Evolutionary conservation across 2,113 vertebrate genomes (phyloP).

Genomic region (Indicator indicator): DNA sequence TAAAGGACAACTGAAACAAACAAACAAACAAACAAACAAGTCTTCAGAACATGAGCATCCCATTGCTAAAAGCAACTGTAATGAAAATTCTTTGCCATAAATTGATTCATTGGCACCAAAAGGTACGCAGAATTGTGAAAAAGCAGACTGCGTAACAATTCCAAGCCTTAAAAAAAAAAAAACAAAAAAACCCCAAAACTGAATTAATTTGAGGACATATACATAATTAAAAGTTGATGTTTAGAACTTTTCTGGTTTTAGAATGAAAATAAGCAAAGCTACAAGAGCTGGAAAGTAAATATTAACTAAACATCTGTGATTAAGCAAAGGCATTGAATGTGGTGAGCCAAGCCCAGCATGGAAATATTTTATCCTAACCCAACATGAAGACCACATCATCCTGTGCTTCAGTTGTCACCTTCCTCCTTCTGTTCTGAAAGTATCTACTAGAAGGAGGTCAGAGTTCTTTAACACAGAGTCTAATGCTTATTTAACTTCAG

Average conservation of each 20-base stretch:
- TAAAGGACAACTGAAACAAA: slow-evolving; percentile 54
- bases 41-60: neutral
- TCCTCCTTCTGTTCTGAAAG: neutral
- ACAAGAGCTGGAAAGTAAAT: neutral
- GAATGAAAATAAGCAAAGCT: neutral
- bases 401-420: neutral
- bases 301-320: neutral
- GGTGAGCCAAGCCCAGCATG: neutral
- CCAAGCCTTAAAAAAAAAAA: neutral
- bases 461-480: neutral
- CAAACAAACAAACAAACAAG: slow-evolving; percentile 16
- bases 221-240: neutral
- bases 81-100: slow-evolving; percentile 3
- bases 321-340: neutral
- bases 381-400: neutral
- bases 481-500: neutral
- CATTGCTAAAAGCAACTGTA: neutral
- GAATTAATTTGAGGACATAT: neutral
- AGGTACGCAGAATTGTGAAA: neutral
- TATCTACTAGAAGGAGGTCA: neutral
- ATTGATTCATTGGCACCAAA: neutral
- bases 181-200: too few relatives aligned
- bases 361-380: neutral
- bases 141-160: neutral
- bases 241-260: neutral